These are phyloP conservation scores for Tethya wilhelma DNA, from an alignment of 37 sponge, comb jelly and placozoan genomes.

Conservation along the genomic window DNA sequence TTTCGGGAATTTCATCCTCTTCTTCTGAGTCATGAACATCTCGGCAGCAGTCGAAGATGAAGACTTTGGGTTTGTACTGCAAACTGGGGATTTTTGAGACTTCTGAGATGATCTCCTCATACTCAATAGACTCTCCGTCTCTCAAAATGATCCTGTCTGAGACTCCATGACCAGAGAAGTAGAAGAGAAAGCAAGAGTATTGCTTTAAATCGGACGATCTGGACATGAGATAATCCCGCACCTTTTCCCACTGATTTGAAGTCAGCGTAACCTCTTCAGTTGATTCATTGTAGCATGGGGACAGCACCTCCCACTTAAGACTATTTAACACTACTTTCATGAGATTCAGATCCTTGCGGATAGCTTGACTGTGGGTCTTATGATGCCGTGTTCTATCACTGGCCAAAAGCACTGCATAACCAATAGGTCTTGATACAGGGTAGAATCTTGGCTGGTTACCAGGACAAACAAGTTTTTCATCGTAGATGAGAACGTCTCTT, in stretches of 20 bases:
- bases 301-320: not conserved
- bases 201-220: not conserved
- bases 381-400: not conserved
- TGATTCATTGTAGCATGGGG: not conserved
- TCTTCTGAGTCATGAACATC: not conserved
- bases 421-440: conserved; percentile 17
- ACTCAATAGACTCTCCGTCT: conserved; percentile 1
- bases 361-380: not conserved
- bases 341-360: conserved; percentile 6
- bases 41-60: conserved; percentile 66
- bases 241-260: not conserved
- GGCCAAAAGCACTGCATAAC: conserved; percentile 48
- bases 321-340: conserved; percentile 11
- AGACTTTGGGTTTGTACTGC: conserved; percentile 43
- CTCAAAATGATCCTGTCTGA: conserved; percentile 16
- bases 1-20: not conserved
- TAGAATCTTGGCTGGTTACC: too few relatives aligned
- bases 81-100: not conserved
- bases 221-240: not conserved
- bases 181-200: conserved; percentile 47
- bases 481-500: too few relatives aligned
- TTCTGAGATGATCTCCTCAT: conserved; percentile 14
- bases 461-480: too few relatives aligned
- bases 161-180: conserved; percentile 59
- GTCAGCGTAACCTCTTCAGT: not conserved